Evolutionary conservation across 2,888 invertebrate species (phyloP), one percentile per base, ranked within the genome.

Genomic region (Cynaeus angustus): DNA sequence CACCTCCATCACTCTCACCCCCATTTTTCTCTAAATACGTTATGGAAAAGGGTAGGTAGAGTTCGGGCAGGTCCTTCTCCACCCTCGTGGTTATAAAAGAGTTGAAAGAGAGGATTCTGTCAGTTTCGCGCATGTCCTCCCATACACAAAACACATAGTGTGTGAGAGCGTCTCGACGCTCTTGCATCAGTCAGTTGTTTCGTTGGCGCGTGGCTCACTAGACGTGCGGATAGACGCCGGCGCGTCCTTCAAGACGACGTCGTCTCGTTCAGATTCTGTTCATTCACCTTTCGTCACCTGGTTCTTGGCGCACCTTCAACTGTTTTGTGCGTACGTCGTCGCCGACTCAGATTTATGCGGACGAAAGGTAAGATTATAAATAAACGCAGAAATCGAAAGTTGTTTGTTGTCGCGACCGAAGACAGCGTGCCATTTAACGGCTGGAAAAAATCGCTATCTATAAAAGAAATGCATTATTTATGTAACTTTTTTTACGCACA

Each of bases 151-250:
- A 46, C 53, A 28, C 52, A 64, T 26, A 48, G 43, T 8, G 38
- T 50, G 55, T 16, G 53, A 59, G 69, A 69, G 70, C 70, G 70
- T 70, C 70, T 52, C 66, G 70, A 70, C 70, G 70, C 70, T 61
- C 62, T 64, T 62, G 62, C 33, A 62, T 58, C 48, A 16, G 56
- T 28, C 61, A 70, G 70, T 70, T 61, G 70, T 70, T 43, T 50
- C 66, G 66, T 30, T 62, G 70, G 61, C 59, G 70, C 55, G 69
- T 28, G 26, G 48, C 28, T 28, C 38, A 13, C 21, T 16, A 58
- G 69, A 66, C 69, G 58, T 66, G 45, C 50, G 37, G 55, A 58
- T 26, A 50, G 59, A 43, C 64, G 48, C 30, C 58, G 61, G 38
- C 55, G 64, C 55, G 55, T 28, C 50, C 53, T 43, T 14, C 13